A percentile compares a stretch with the other conserved stretches of the same genome.
Conservation (phyloP, 1,140 invertebrate species). For the Zaprionus lachaisei region DNA sequence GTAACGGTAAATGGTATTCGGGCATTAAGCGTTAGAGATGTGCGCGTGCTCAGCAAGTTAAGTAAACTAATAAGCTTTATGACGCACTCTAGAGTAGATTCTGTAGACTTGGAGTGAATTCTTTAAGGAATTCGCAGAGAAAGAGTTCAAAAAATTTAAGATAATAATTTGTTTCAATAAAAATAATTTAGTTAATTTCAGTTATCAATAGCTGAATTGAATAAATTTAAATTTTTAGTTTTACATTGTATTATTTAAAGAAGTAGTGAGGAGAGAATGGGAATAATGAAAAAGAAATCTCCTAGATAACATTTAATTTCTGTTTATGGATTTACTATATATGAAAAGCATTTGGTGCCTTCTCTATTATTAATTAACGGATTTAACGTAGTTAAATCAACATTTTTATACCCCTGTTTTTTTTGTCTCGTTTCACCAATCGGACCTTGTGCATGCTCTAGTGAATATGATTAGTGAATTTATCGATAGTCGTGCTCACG, state of each 20-base stretch:
- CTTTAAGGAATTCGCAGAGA: neutral
- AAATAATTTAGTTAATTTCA: too few species aligned
- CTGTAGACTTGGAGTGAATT: neutral
- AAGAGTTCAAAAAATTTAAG: too few species aligned
- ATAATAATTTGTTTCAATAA: too few species aligned
- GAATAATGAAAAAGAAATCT: too few species aligned
- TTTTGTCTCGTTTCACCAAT: neutral
- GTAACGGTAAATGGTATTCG: constrained; percentile 23
- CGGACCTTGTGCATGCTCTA: neutral
- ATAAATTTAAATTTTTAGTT: neutral
- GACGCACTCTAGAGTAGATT: neutral
- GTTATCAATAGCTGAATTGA: too few species aligned
- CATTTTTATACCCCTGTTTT: neutral
- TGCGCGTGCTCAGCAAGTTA: neutral
- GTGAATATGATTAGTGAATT: neutral
- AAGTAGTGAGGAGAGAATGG: too few species aligned
- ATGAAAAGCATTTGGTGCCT: neutral
- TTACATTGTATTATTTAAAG: neutral
- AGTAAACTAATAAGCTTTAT: neutral
- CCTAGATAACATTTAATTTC: too few species aligned
- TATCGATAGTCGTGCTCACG: constrained; percentile 4
- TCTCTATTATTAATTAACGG: neutral
- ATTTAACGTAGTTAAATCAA: too few species aligned
- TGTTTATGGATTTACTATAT: neutral
- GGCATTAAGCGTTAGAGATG: constrained; percentile 7